Evolutionary conservation across 53 echinoderm and acorn worm genomes (phyloP).

Genomic region (Arbacia lixula): DNA sequence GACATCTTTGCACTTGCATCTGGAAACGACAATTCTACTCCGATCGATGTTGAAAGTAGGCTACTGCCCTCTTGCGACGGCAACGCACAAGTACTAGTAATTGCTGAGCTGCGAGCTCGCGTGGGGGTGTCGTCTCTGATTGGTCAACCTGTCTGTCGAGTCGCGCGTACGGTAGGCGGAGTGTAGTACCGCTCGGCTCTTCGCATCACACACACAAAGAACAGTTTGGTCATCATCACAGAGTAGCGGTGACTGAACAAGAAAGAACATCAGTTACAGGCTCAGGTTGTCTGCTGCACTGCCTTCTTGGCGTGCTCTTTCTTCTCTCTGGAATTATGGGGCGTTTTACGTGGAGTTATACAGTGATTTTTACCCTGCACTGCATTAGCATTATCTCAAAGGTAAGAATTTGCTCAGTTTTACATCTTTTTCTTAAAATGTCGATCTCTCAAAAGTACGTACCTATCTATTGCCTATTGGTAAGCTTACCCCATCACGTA

Average conservation of each 20-base stretch:
- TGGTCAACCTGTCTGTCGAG: constrained; percentile 20
- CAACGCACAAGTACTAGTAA: background rate
- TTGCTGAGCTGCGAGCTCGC: background rate
- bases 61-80: constrained; percentile 33
- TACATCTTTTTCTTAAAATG: no score
- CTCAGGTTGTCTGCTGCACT: constrained; percentile 44
- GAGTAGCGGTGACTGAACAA: constrained; percentile 27
- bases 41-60: constrained; percentile 34
- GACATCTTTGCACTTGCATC: no score
- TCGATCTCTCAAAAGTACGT: no score
- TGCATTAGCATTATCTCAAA: constrained; percentile 82
- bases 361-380: constrained; percentile 86
- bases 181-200: background rate
- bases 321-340: constrained; percentile 70
- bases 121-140: constrained; percentile 27
- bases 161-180: constrained; percentile 44
- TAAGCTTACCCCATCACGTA: no score
- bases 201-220: constrained; percentile 8
- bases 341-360: constrained; percentile 93
- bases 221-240: constrained; percentile 1
- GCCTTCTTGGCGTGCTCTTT: constrained; percentile 53
- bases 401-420: constrained; percentile 61
- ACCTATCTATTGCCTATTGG: no score
- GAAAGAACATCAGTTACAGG: constrained; percentile 29
- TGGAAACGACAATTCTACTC: no score